These are phyloP conservation scores for Sussaba pulchella DNA, from an alignment of 2,888 invertebrate genomes.

Conservation along the genomic window DNA sequence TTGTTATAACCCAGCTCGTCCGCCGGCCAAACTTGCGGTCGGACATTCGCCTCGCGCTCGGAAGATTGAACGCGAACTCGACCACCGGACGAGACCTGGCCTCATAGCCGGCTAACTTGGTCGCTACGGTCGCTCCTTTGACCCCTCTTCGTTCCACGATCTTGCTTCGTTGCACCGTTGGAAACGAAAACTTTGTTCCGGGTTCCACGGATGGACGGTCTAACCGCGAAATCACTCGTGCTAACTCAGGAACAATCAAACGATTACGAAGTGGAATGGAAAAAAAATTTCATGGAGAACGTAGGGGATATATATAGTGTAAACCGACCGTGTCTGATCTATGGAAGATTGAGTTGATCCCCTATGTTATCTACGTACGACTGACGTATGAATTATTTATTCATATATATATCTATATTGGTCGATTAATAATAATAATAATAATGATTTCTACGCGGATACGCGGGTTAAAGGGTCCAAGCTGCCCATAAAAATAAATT, in stretches of 20 bases:
- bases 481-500: too few relatives aligned
- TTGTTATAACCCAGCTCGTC: conserved; percentile 26
- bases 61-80: conserved; percentile 46
- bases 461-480: too few relatives aligned
- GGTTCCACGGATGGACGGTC: background rate
- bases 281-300: background rate
- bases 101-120: conserved; percentile 50
- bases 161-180: conserved; percentile 18
- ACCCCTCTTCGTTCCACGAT: conserved; percentile 18
- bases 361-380: too few relatives aligned
- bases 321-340: too few relatives aligned
- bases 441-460: too few relatives aligned
- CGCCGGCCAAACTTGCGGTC: conserved; percentile 54
- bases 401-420: too few relatives aligned
- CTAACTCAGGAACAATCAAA: conserved; percentile 10
- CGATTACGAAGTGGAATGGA: background rate
- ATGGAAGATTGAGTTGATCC: too few relatives aligned
- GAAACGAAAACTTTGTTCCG: conserved; percentile 31
- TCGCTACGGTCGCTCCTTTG: conserved; percentile 12
- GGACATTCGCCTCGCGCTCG: conserved; percentile 33
- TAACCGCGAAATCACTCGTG: conserved; percentile 9
- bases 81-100: conserved; percentile 42
- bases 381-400: too few relatives aligned
- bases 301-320: background rate
- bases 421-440: too few relatives aligned